These are phyloP conservation scores for Drosophila lutescens DNA, from an alignment of 2,888 invertebrate genomes.

Conservation along the genomic window DNA sequence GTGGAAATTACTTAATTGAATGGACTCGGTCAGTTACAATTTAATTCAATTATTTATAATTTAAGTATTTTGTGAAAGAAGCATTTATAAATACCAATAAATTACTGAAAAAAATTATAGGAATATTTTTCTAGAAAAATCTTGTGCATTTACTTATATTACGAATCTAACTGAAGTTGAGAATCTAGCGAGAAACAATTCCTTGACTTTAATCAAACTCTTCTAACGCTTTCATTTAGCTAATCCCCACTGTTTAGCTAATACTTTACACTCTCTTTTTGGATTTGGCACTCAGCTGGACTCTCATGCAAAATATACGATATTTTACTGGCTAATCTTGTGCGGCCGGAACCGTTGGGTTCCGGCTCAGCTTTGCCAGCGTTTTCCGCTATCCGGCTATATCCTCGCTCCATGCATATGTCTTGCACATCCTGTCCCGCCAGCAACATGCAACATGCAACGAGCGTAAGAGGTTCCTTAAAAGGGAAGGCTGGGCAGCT, in stretches of 20 bases:
- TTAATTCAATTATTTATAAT: not conserved
- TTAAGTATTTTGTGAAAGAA: not conserved
- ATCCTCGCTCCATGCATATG: conserved; percentile 54
- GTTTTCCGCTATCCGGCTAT: conserved; percentile 60
- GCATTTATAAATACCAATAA: not conserved
- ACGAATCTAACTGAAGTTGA: no score
- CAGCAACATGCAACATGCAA: conserved; percentile 31
- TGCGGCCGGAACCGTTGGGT: conserved; percentile 62
- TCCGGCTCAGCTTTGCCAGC: conserved; percentile 74
- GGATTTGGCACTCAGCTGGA: conserved; percentile 55
- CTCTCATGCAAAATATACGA: conserved; percentile 57
- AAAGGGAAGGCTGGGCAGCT: conserved; percentile 7
- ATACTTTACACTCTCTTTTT: conserved; percentile 51
- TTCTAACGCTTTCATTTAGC: no score
- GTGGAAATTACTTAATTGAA: conserved; percentile 20
- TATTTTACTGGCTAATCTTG: conserved; percentile 71
- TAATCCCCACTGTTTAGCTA: conserved; percentile 43
- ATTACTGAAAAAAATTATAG: no score
- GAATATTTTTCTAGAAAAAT: no score
- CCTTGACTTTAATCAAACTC: not conserved
- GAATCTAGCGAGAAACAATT: no score
- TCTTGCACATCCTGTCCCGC: conserved; percentile 51
- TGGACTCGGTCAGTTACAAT: not conserved
- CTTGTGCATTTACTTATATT: no score
- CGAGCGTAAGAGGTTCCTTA: conserved; percentile 12